Percentiles rank a stretch among this genome's conserved stretches.
Conservation (phyloP, 2,888 invertebrate genomes). For the Phytoseiulus persimilis region DNA sequence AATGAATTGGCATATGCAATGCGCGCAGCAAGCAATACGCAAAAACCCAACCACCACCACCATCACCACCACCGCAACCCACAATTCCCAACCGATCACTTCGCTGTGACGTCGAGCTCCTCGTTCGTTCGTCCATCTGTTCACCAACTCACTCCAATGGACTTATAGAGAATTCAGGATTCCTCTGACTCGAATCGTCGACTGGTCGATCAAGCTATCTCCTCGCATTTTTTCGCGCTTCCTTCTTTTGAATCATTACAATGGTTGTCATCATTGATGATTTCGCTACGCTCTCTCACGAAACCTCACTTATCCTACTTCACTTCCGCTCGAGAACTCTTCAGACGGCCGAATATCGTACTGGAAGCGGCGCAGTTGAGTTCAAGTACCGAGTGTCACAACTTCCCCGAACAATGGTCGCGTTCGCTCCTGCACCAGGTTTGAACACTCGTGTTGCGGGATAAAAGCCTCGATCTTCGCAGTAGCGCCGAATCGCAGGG, state of each 20-base stretch:
- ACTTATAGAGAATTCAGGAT: background rate
- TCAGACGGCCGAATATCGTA: too few relatives aligned
- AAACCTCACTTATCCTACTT: background rate
- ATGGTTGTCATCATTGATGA: background rate
- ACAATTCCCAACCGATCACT: background rate
- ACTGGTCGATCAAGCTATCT: background rate
- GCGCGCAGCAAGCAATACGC: background rate
- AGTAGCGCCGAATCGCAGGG: too few relatives aligned
- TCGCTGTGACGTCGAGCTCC: background rate
- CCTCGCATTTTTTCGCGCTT: background rate
- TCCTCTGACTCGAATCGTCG: background rate
- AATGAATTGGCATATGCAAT: background rate
- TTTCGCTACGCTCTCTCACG: background rate
- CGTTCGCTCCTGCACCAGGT: too few relatives aligned
- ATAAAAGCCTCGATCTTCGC: too few relatives aligned
- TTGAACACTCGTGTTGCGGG: too few relatives aligned
- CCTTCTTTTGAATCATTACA: background rate
- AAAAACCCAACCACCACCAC: background rate
- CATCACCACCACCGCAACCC: background rate
- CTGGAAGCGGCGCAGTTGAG: too few relatives aligned
- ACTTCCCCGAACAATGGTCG: too few relatives aligned
- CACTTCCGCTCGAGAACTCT: background rate
- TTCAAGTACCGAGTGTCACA: too few relatives aligned
- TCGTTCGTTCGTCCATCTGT: background rate
- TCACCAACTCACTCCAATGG: background rate